Evolutionary conservation across 2,113 vertebrate species (phyloP).

Genomic region (Engystomops pustulosus): DNA sequence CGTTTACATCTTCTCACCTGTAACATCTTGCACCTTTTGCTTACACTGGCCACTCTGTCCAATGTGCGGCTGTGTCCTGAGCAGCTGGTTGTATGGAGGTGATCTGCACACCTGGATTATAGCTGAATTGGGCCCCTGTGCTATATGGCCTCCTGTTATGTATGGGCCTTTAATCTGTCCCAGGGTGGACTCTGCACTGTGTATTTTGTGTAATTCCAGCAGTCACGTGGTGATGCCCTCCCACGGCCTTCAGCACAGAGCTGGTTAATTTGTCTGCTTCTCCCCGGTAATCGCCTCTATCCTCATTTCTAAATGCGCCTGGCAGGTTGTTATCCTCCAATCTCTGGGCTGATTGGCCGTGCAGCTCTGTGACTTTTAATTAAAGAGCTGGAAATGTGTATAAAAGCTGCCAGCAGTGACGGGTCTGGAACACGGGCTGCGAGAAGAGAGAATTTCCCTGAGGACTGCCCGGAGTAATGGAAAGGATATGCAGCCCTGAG

Average conservation of each 20-base stretch:
- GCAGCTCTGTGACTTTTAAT: slow-evolving; percentile 59
- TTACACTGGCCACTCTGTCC: too few relatives aligned
- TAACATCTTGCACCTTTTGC: too few relatives aligned
- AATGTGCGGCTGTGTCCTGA: too few relatives aligned
- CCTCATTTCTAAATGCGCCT: slow-evolving; percentile 40
- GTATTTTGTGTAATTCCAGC: too few relatives aligned
- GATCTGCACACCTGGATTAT: too few relatives aligned
- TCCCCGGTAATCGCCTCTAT: not conserved
- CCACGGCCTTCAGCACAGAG: too few relatives aligned
- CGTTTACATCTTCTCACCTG: too few relatives aligned
- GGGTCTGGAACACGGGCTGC: slow-evolving; percentile 28
- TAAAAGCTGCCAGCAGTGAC: slow-evolving; percentile 59
- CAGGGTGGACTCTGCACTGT: too few relatives aligned
- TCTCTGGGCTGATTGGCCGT: slow-evolving; percentile 52
- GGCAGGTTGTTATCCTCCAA: slow-evolving; percentile 56
- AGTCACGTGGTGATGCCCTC: not conserved
- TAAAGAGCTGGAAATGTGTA: slow-evolving; percentile 54
- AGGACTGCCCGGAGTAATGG: slow-evolving; percentile 51
- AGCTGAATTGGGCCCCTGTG: too few relatives aligned
- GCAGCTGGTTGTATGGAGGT: too few relatives aligned
- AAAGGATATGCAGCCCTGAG: slow-evolving; percentile 50
- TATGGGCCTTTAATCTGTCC: too few relatives aligned
- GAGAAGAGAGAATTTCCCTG: slow-evolving; percentile 58
- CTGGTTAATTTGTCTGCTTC: slow-evolving; percentile 5
- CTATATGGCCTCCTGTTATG: too few relatives aligned